Evolutionary conservation across 2,888 invertebrate genomes (phyloP), one percentile per base, ranked within the genome.

Genomic region (Norana najaformis): DNA sequence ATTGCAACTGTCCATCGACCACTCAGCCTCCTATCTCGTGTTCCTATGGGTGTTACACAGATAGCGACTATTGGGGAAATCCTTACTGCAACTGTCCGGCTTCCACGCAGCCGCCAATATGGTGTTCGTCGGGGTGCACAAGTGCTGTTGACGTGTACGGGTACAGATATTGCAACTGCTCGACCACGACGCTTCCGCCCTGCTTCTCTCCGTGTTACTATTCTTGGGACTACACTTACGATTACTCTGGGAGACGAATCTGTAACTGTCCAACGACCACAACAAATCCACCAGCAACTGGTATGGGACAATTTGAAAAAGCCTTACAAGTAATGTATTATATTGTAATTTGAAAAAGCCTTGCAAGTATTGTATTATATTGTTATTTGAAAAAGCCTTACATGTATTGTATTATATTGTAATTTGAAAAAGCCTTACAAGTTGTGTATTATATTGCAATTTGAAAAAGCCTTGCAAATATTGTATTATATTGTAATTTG

Each of bases 161-260:
- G 37, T 23, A 30, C 5, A 35, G 85, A 18, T 39, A 53, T 23
- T 47, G 69, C 36, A 30, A 20, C 36, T 89, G 47, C 41, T n/a
- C 34, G 6, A 39, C 35, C 4, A 88, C 39, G 30, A 88, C 47
- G 8, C 34, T 88, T 14, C 13, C 23, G 18, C 69, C 30, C 37
- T 37, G 37, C 30, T 69, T 14, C 39, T 83, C 23, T 38, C 37
- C 36, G 38, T 69, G 83, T 23, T 89, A 83, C 36, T n/a, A 36
- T 5, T n/a, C n/a, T 37, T 89, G 69, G n/a, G 69, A 89, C 89
- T 83, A 69, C 83, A 34, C n/a, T 83, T 38, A 83, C 82, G 38
- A 89, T 83, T 69, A 83, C 35, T 6, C 36, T 23, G 47, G 69
- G 53, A 69, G 69, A 47, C 36, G 37, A 20, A 37, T 18, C 89